phyloP scores from a whole-genome alignment of 2,797 vertebrate species.

The Fringilla coelebs region DNA sequence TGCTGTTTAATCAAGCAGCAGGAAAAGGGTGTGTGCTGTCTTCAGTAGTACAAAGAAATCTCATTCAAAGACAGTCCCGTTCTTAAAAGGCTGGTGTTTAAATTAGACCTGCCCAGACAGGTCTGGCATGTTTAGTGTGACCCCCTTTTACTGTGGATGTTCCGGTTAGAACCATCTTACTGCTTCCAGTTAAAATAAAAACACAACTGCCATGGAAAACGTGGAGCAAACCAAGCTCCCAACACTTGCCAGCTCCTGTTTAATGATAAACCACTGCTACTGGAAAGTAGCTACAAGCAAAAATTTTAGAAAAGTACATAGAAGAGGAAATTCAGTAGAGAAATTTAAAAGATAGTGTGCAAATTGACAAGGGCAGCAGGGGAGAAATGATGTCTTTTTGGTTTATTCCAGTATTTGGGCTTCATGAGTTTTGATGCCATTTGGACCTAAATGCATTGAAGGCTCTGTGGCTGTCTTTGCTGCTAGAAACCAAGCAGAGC shows the following conservation, averaged over 20 bases:
- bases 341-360: not conserved
- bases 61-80: slow-evolving; percentile 59
- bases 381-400: not conserved
- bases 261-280: not conserved
- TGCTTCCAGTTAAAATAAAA: slow-evolving; percentile 63
- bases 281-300: not conserved
- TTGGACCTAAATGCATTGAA: not conserved
- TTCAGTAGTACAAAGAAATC: slow-evolving; percentile 67
- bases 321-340: not conserved
- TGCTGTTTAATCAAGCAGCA: slow-evolving; percentile 64
- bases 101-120: slow-evolving; percentile 69
- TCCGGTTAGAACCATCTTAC: slow-evolving; percentile 55
- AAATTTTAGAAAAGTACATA: not conserved
- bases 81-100: slow-evolving; percentile 65
- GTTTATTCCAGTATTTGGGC: not conserved
- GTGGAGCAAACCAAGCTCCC: not conserved
- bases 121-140: slow-evolving; percentile 57
- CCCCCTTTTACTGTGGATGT: slow-evolving; percentile 52
- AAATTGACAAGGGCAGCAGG: not conserved
- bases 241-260: not conserved
- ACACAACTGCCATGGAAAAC: slow-evolving; percentile 19
- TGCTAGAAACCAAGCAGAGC: not conserved
- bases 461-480: not conserved
- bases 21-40: slow-evolving; percentile 69
- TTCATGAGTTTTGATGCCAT: not conserved